phyloP scores from a whole-genome alignment of 2,797 vertebrate species.

The Melanotaenia pygmaea region DNA sequence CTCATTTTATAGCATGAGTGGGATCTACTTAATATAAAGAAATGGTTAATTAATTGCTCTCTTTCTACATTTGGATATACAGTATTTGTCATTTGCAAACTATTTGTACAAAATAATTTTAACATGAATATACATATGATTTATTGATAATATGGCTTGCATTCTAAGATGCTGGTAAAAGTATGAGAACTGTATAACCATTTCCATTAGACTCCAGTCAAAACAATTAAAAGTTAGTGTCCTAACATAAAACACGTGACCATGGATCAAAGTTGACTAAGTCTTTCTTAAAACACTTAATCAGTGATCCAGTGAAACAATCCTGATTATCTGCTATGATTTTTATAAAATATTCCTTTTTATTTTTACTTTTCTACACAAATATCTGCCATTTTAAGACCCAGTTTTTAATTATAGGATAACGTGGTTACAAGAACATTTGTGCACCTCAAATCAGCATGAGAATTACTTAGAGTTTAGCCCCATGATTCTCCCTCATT shows the following conservation, averaged over 20 bases:
- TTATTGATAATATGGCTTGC: background rate
- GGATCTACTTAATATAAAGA: background rate
- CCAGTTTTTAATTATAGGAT: conserved; percentile 14
- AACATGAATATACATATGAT: conserved; percentile 5
- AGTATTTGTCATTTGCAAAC: background rate
- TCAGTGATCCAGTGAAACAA: conserved; percentile 7
- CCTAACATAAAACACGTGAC: too few species aligned
- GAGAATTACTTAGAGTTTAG: conserved; percentile 8
- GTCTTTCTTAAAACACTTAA: background rate
- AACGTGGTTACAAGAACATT: conserved; percentile 21
- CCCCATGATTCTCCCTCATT: background rate
- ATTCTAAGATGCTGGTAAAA: background rate
- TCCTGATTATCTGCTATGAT: conserved; percentile 23
- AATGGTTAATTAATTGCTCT: background rate
- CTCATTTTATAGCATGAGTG: too few species aligned
- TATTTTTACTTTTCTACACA: conserved; percentile 26
- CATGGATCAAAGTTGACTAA: background rate
- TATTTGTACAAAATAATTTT: background rate
- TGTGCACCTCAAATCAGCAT: conserved; percentile 16
- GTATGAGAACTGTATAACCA: background rate
- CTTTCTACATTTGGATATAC: background rate
- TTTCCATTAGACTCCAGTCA: conserved; percentile 24
- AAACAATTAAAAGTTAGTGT: background rate
- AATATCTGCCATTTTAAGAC: conserved; percentile 33
- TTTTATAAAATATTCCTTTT: conserved; percentile 27